Base-by-base conservation (phyloP, 2,113 vertebrate species). In the Eulacestoma nigropectus region DNA sequence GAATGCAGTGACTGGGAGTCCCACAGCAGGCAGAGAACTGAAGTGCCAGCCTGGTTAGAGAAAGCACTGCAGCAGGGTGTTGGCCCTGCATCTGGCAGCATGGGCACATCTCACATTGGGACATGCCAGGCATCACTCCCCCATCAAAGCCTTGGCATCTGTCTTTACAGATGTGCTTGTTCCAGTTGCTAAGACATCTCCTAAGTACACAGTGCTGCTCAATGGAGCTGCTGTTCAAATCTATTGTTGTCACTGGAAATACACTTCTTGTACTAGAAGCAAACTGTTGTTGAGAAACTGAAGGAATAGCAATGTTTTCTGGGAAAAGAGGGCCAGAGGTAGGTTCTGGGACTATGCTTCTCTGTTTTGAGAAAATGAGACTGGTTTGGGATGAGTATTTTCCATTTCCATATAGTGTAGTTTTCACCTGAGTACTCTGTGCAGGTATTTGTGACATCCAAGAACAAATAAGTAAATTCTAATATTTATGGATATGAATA, bases 161-260 rank as follows among this genome's bases (percentile, higher is more conserved):
- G 14, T 7, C 4, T 22, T 33, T 20, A 18, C 26, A 16, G 27
- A 6, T 20, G 23, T 13, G 74, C 20, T 21, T 0, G 0, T 20
- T 30, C 39, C 29, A 27, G 10, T 1, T 25, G 25, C 65, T 41
- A 16, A 19, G 27, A 12, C 42, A 46, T 8, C 57, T 65, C n/a
- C 37, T 12, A 2, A 42, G 33, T 2, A 19, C 56, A 26, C 2
- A 1, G 5, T 3, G 49, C 53, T 82, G 57, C 64, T 74, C 29
- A 32, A 4, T 4, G 35, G 29, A 70, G 47, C 6, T 37, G 19
- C 77, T 49, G 13, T 9, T 53, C 65, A 68, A 29, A 26, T 9
- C 19, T 26, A 6, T 41, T 37, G 4, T 4, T 59, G 35, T 23
- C 81, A 44, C 52, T 37, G 35, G 49, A 81, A 93, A 68, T 19